Conservation (phyloP, 23 tunicate species). For the Clavelina lepadiformis region DNA sequence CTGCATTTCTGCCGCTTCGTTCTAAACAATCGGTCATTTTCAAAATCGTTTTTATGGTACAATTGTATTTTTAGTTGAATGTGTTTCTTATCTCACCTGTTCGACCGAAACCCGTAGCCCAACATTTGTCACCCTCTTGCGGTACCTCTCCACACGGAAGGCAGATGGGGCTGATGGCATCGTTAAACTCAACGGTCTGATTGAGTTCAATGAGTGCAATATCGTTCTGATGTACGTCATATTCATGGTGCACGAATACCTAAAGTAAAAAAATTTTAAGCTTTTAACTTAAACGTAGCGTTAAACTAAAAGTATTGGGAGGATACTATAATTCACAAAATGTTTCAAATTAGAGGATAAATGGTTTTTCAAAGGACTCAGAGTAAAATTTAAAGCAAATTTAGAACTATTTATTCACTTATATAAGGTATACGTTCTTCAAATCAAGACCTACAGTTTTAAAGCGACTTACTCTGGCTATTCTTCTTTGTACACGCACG, state of each 20-base stretch:
- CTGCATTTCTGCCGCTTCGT: background rate
- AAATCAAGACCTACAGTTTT: no score
- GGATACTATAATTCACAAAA: background rate
- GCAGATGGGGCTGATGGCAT: constrained; percentile 17
- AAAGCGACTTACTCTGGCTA: background rate
- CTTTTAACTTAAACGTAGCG: background rate
- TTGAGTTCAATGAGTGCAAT: constrained; percentile 15
- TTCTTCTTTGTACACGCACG: constrained; percentile 7
- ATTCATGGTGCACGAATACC: constrained; percentile 7
- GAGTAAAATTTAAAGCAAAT: no score
- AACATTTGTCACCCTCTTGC: constrained; percentile 21
- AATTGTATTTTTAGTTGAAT: no score
- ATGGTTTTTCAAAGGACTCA: no score
- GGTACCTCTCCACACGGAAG: constrained; percentile 28
- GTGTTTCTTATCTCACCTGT: constrained; percentile 8
- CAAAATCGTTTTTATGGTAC: no score
- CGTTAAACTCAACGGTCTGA: constrained; percentile 5
- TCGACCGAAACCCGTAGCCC: constrained; percentile 28
- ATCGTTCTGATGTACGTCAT: constrained; percentile 1
- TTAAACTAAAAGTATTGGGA: background rate
- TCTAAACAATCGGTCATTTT: background rate
- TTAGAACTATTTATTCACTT: no score
- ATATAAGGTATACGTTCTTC: no score
- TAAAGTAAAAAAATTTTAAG: background rate
- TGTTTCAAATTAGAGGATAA: no score